phyloP scores from a whole-genome alignment of 2,113 vertebrate species.

The Pelusios castaneus region DNA sequence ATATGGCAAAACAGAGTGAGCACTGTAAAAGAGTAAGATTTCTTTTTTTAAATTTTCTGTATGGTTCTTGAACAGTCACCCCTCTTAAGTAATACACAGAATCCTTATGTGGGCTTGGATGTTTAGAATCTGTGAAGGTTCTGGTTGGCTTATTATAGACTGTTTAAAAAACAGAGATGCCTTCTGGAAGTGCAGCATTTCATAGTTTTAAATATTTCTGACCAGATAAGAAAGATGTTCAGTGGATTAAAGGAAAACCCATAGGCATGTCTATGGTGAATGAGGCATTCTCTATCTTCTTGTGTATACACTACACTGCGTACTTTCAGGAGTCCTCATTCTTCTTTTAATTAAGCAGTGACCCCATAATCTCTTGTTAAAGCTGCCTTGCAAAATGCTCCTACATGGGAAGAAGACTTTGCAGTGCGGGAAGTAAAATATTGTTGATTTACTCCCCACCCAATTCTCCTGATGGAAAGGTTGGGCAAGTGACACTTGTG shows the following conservation, averaged over 20 bases:
- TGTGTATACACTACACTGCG: rapidly evolving
- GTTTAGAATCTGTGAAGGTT: background rate
- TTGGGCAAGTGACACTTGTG: background rate
- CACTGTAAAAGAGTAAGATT: background rate
- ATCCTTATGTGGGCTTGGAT: rapidly evolving
- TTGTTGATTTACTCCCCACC: background rate
- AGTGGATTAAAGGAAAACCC: background rate
- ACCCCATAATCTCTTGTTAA: background rate
- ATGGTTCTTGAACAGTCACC: rapidly evolving
- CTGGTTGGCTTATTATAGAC: background rate
- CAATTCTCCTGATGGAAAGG: background rate
- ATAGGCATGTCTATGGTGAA: background rate
- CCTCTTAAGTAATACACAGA: background rate
- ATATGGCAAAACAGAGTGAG: background rate
- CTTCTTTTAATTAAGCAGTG: rapidly evolving
- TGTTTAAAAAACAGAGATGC: background rate
- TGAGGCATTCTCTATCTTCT: background rate
- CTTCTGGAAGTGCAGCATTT: background rate
- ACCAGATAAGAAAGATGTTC: background rate
- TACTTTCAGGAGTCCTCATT: background rate
- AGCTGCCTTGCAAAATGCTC: background rate
- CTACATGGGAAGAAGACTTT: rapidly evolving
- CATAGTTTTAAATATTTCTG: background rate
- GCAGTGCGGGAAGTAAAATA: background rate
- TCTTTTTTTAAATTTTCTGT: rapidly evolving